Conservation (phyloP, 2,888 invertebrate genomes). For the Andricus quercusramuli region DNA sequence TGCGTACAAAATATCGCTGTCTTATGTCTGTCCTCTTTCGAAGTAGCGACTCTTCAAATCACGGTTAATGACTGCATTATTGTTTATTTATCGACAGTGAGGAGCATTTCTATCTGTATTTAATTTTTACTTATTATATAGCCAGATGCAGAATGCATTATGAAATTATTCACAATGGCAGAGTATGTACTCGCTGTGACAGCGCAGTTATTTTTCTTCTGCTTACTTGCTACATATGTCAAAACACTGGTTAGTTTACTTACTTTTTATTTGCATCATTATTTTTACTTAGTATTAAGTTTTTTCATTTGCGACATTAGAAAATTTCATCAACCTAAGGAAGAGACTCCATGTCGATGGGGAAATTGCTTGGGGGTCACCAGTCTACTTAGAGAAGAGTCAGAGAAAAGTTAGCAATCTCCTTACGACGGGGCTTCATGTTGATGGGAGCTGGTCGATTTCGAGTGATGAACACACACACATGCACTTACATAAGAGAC, state of each 20-base stretch:
- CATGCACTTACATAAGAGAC: too few species aligned
- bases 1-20: slow-evolving; percentile 60
- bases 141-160: slow-evolving; percentile 48
- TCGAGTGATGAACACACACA: too few species aligned
- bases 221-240: slow-evolving; percentile 61
- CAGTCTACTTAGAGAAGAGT: too few species aligned
- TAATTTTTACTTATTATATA: neutral
- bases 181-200: slow-evolving; percentile 59
- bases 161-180: slow-evolving; percentile 58
- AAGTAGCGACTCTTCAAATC: slow-evolving; percentile 58
- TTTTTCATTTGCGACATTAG: too few species aligned
- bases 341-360: too few species aligned
- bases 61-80: slow-evolving; percentile 54
- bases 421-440: too few species aligned
- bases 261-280: slow-evolving; percentile 23
- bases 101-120: neutral
- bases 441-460: too few species aligned
- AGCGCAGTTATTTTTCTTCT: slow-evolving; percentile 59
- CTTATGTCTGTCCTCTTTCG: slow-evolving; percentile 63
- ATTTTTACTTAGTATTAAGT: neutral
- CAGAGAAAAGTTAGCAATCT: too few species aligned
- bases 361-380: too few species aligned
- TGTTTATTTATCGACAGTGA: slow-evolving; percentile 3
- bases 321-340: too few species aligned
- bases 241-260: slow-evolving; percentile 55